A percentile compares a stretch with the other conserved stretches of the same genome.
These are phyloP conservation scores for Sarotherodon lohbergeri DNA, from an alignment of 2,113 vertebrate genomes.

Conservation along the genomic window DNA sequence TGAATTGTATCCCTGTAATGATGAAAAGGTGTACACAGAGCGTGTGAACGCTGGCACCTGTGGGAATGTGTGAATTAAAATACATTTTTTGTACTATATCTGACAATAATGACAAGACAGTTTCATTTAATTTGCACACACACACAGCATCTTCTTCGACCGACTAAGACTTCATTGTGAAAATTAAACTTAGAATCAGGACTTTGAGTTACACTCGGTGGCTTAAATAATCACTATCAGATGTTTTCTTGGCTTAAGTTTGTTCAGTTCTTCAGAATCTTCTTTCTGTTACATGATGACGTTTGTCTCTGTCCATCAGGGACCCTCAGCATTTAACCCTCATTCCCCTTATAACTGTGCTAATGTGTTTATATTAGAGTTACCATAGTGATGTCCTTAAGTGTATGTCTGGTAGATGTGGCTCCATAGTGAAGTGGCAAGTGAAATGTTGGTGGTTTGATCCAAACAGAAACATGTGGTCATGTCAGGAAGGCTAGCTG, in stretches of 20 bases:
- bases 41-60: background rate
- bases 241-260: background rate
- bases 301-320: background rate
- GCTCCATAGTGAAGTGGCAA: background rate
- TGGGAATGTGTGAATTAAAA: background rate
- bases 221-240: background rate
- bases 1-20: background rate
- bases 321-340: background rate
- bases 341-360: background rate
- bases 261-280: background rate
- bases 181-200: background rate
- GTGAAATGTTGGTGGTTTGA: background rate
- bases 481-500: background rate
- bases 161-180: background rate
- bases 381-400: background rate
- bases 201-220: background rate
- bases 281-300: background rate
- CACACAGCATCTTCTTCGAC: background rate
- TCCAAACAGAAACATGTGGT: background rate
- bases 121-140: background rate
- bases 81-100: background rate
- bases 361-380: background rate
- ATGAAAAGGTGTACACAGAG: background rate
- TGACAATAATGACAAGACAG: background rate
- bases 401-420: background rate